Evolutionary conservation across 2,113 vertebrate species (phyloP), one percentile per base, ranked within the genome.

Genomic region (Tonatia bakeri): DNA sequence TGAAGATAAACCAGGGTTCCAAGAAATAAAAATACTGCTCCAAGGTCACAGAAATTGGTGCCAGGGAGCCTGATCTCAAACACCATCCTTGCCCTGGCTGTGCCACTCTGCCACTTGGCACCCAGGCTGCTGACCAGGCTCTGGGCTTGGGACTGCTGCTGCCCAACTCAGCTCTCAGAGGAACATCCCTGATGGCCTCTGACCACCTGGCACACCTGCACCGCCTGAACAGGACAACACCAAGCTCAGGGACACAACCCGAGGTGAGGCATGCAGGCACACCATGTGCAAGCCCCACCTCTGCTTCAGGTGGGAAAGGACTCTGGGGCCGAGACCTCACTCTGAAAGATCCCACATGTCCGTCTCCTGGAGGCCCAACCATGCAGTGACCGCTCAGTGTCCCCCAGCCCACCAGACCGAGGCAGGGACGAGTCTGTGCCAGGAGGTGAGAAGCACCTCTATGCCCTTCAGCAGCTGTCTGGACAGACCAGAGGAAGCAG

Each of bases 201-300:
- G 50, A 28, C 69, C 52, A 65, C 31, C 36, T 31, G 14, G 50
- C 26, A 47, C 5, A 38, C 9, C 11, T 75, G 24, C 19, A 52
- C 22, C 61, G 12, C 13, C 16, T 38, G 14, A 36, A 40, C 24
- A 72, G 64, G 64, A 64, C 69, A 75, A 61, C 12, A 9, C 36
- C 65, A 0, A 16, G 43, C 11, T 77, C 24, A 28, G 45, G 61
- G 87, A 10, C 47, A 56, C 22, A 10, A 16, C 47, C 8, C 24
- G 22, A 33, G 2, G 31, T 0, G 19, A 67, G 3, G 20, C 1
- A 9, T 0, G 9, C 12, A 26, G 61, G 52, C 76, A 26, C 0
- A 1, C 33, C 0, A 19, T 8, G 19, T 3, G 28, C 7, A 43
- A 36, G 0, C 14, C 45, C 19, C 36, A 36, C 26, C 65, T 28